Percentiles rank a stretch among this genome's conserved stretches.
These are phyloP conservation scores for Lepidocyrtoides sp. DNA, from an alignment of 2,888 invertebrate genomes.

Conservation along the genomic window DNA sequence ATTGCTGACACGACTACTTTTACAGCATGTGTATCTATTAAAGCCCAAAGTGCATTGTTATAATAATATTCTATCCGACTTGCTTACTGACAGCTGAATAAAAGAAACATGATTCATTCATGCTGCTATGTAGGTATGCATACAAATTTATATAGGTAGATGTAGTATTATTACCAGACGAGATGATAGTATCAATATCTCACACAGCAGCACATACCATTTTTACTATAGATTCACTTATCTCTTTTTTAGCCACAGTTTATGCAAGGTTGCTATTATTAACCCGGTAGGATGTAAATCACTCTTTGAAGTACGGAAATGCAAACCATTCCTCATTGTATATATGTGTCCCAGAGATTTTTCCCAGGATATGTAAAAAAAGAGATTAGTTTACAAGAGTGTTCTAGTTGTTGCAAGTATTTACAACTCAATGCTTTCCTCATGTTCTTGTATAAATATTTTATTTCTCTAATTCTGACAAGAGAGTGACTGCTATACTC, in stretches of 20 bases:
- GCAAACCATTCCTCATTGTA: constrained; percentile 57
- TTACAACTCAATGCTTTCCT: too few species aligned
- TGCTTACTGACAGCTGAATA: neutral
- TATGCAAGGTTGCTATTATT: constrained; percentile 17
- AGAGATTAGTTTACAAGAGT: constrained; percentile 48
- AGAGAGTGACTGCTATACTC: too few species aligned
- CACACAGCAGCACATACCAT: neutral
- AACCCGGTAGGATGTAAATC: constrained; percentile 64
- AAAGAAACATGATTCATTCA: neutral
- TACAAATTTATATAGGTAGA: neutral
- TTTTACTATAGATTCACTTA: constrained; percentile 3
- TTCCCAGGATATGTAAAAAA: constrained; percentile 68
- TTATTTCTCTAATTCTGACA: too few species aligned
- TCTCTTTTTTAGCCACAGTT: neutral
- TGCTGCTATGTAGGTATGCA: neutral
- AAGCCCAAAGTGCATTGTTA: too few species aligned
- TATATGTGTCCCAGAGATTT: constrained; percentile 55
- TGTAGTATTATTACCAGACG: too few species aligned
- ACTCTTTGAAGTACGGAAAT: constrained; percentile 60
- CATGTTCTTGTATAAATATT: too few species aligned
- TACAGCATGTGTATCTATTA: too few species aligned
- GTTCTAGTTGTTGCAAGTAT: too few species aligned
- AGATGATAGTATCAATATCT: too few species aligned
- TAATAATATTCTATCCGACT: too few species aligned
- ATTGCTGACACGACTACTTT: too few species aligned